Evolutionary conservation across 2,888 invertebrate species (phyloP).

Genomic region (Emmelina monodactyla): DNA sequence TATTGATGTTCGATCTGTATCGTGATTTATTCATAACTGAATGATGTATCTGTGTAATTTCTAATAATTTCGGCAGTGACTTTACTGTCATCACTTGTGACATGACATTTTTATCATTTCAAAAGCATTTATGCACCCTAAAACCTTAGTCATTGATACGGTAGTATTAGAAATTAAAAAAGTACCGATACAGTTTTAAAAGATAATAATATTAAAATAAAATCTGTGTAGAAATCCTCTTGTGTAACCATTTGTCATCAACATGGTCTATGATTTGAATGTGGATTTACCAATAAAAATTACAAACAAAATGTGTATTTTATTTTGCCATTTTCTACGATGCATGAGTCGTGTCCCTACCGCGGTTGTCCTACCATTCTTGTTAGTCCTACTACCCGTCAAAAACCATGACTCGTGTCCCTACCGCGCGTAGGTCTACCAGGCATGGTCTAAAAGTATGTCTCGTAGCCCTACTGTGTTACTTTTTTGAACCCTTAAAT

Average conservation of each 20-base stretch:
- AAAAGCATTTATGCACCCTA: constrained; percentile 61
- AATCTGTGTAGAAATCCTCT: constrained; percentile 57
- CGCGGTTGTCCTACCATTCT: too few species aligned
- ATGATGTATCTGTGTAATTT: constrained; percentile 48
- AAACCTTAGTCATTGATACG: constrained; percentile 49
- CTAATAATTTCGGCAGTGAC: too few species aligned
- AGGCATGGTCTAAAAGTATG: too few species aligned
- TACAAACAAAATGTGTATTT: not conserved
- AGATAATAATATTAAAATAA: constrained; percentile 38
- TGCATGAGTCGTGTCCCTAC: too few species aligned
- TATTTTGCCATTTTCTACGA: not conserved
- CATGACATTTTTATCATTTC: constrained; percentile 46
- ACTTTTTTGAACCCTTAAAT: too few species aligned
- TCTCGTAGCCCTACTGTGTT: too few species aligned
- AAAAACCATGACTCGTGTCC: too few species aligned
- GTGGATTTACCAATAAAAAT: constrained; percentile 65
- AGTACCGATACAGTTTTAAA: constrained; percentile 61
- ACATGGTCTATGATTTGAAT: constrained; percentile 64
- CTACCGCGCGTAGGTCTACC: too few species aligned
- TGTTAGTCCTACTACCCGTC: too few species aligned
- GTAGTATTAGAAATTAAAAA: constrained; percentile 55
- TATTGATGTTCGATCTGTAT: constrained; percentile 55
- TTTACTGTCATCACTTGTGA: too few species aligned
- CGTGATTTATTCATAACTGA: constrained; percentile 50
- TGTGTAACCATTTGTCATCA: constrained; percentile 35